Evolutionary conservation across 2,113 vertebrate species (phyloP).

Genomic region (Terrapene triunguis): DNA sequence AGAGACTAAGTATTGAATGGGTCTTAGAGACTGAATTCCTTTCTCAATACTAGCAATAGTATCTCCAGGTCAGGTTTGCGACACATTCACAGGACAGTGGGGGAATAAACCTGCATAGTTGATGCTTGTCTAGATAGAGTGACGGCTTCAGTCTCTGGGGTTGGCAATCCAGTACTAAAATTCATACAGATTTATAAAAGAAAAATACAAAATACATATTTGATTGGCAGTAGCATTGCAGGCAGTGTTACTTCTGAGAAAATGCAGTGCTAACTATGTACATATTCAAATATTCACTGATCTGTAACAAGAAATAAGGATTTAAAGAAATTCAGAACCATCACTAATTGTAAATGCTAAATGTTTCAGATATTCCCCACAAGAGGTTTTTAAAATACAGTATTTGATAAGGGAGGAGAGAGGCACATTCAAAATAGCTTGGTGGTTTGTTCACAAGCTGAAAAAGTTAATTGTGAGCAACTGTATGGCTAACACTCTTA

Average conservation of each 20-base stretch:
- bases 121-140: not conserved
- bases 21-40: not conserved
- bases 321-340: slow-evolving; percentile 14
- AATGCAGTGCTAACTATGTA: not conserved
- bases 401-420: not conserved
- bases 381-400: not conserved
- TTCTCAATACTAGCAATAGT: not conserved
- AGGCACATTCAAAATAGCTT: not conserved
- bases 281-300: not conserved
- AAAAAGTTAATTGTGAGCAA: not conserved
- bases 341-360: not conserved
- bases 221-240: not conserved
- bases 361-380: not conserved
- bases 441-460: not conserved
- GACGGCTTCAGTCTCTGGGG: not conserved
- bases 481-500: not conserved
- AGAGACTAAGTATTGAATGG: not conserved
- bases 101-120: not conserved
- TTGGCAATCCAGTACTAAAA: not conserved
- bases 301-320: not conserved
- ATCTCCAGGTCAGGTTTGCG: not conserved
- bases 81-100: not conserved
- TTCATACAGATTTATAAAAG: not conserved
- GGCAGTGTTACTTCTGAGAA: not conserved
- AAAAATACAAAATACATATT: not conserved